Conservation (phyloP, 2,113 vertebrate species). For the Typhlomys cinereus region DNA sequence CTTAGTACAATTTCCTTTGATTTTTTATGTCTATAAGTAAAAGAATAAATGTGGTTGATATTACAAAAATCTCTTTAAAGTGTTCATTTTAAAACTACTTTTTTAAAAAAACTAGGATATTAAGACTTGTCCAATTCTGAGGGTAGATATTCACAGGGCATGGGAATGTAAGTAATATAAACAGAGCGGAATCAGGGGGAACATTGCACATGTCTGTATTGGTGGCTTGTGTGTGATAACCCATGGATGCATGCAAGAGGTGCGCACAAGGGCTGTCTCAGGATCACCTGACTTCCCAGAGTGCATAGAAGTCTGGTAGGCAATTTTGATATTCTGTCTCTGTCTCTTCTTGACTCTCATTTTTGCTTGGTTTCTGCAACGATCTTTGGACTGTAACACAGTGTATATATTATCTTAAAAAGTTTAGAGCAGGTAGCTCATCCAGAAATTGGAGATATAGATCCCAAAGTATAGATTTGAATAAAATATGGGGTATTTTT, state of each 20-base stretch:
- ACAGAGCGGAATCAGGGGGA: background rate
- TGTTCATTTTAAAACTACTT: background rate
- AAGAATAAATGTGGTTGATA: background rate
- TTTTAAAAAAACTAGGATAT: too few relatives aligned
- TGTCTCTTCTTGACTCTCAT: too few relatives aligned
- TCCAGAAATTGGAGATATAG: background rate
- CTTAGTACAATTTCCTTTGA: background rate
- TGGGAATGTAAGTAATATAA: background rate
- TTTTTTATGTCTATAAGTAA: background rate
- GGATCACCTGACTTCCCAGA: background rate
- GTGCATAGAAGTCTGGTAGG: background rate
- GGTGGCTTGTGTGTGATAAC: background rate
- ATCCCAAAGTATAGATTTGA: background rate
- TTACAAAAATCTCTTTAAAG: background rate
- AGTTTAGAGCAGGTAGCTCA: background rate
- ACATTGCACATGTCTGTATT: too few relatives aligned
- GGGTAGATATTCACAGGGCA: background rate
- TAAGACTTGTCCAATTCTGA: fast-evolving
- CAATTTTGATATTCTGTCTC: background rate
- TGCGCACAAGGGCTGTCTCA: background rate
- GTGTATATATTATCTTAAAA: background rate
- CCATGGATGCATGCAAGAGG: background rate
- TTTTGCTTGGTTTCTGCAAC: background rate
- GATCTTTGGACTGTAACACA: background rate
- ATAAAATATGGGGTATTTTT: too few relatives aligned